These are phyloP conservation scores for Orthonevra nobilis DNA, from an alignment of 2,888 invertebrate species.

Conservation along the genomic window DNA sequence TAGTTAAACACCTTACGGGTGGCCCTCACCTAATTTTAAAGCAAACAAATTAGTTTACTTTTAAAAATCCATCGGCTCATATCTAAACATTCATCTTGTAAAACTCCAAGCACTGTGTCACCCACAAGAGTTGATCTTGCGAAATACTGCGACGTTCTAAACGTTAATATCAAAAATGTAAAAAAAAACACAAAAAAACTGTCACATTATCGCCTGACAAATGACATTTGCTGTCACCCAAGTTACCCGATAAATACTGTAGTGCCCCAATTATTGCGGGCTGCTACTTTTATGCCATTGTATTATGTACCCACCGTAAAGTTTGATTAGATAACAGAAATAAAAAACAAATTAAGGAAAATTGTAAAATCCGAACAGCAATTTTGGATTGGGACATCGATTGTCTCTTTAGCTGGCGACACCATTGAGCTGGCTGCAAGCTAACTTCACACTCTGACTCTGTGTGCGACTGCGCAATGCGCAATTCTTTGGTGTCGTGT, in stretches of 20 bases:
- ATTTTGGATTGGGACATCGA: slow-evolving; percentile 37
- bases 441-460: slow-evolving; percentile 16
- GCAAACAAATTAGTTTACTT: too few relatives aligned
- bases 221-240: slow-evolving; percentile 3
- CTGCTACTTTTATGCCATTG: too few relatives aligned
- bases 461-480: slow-evolving; percentile 52
- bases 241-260: slow-evolving; percentile 2
- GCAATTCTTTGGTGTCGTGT: slow-evolving; percentile 61
- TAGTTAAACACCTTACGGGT: too few relatives aligned
- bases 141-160: not conserved
- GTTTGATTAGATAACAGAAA: slow-evolving; percentile 15
- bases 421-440: slow-evolving; percentile 24
- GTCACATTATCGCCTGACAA: slow-evolving; percentile 7
- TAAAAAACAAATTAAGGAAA: slow-evolving; percentile 10
- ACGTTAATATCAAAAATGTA: not conserved
- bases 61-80: too few relatives aligned
- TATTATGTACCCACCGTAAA: slow-evolving; percentile 23
- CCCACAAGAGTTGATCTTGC: slow-evolving; percentile 3
- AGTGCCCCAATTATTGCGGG: slow-evolving; percentile 21
- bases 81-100: not conserved
- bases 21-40: too few relatives aligned
- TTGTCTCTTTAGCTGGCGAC: not conserved
- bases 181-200: not conserved
- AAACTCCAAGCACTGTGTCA: not conserved
- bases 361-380: not conserved